Base-by-base conservation (phyloP, 2,888 invertebrate species). In the Chrysina gloriosa region DNA sequence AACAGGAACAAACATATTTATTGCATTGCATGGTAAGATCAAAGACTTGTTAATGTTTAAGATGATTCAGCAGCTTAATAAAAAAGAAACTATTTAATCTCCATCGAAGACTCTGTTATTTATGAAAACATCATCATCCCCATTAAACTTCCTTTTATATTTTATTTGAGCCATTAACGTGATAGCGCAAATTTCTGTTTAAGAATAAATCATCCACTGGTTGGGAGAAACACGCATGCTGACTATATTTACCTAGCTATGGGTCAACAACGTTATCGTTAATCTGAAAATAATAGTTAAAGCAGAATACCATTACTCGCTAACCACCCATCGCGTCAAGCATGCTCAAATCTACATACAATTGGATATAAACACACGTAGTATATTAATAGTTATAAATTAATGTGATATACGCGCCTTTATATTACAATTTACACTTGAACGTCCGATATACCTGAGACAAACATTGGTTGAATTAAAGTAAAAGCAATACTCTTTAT, bases 331-430 rank as follows among this genome's bases (percentile, higher is more conserved):
- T 31, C 36, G 42, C 34, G 56, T 58, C 58, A 54, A 14, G 56
- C 48, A 56, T 45, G 36, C 65, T 39, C 45, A 54, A 9, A 69
- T 66, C 56, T 66, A 52, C 69, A 69, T 66, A 69, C 58, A 69
- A 69, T 61, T 14, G 65, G 19, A 66, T 58, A 61, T 58, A 54
- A 63, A 66, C 54, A 23, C 19, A 23, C 65, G 21, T 23, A 21
- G 16, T 42, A 54, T 42, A 54, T 56, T 50, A 65, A 65, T 65
- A 39, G 39, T 19, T 54, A 54, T 65, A 45, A 63, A 48, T 63
- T 63, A 48, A 34, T 4, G 23, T 47, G 50, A 50, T 23, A 25
- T 64, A 36, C 50, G 16, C 16, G 39, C 36, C 25, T 47, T 64
- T 50, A 64, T 47, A 64, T 48, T 64, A 50, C 50, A 64, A 48